Conservation (phyloP, 1,140 invertebrate species). For the Drosophila biarmipes region DNA sequence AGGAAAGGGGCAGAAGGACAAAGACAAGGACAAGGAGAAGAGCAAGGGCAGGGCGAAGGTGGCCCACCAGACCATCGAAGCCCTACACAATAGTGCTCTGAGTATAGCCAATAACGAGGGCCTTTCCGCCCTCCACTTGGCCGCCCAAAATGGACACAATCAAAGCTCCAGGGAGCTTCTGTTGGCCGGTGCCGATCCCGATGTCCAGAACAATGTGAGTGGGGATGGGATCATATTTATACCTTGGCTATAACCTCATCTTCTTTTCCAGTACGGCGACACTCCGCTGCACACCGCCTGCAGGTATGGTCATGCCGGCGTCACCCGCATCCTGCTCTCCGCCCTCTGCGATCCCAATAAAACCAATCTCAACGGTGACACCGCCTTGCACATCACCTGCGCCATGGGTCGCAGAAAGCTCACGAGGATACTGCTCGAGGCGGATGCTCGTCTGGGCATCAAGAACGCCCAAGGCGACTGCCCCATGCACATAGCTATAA, state of each 20-base stretch:
- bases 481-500: conserved; percentile 93
- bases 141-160: conserved; percentile 98
- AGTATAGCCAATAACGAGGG: conserved; percentile 93
- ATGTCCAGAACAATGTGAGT: conserved; percentile 95
- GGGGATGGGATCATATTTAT: background rate
- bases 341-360: conserved; percentile 94
- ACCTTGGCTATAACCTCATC: background rate
- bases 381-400: conserved; percentile 95
- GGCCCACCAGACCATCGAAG: conserved; percentile 74
- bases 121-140: conserved; percentile 96
- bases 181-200: conserved; percentile 93
- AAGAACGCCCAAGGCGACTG: conserved; percentile 97
- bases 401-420: conserved; percentile 97
- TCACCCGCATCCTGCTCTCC: conserved; percentile 96
- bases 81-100: conserved; percentile 89
- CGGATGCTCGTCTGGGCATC: conserved; percentile 91
- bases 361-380: conserved; percentile 98
- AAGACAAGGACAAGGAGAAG: conserved; percentile 51
- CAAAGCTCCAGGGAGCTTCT: conserved; percentile 95
- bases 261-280: conserved; percentile 92
- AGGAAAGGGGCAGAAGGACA: conserved; percentile 17
- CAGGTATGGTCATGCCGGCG: conserved; percentile 97
- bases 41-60: conserved; percentile 48
- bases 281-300: conserved; percentile 97
- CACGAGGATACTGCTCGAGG: conserved; percentile 95